Percentiles rank a stretch among this genome's conserved stretches.
Evolutionary conservation across 2,888 invertebrate species (phyloP).

Genomic region (Scaptomyza parva): DNA sequence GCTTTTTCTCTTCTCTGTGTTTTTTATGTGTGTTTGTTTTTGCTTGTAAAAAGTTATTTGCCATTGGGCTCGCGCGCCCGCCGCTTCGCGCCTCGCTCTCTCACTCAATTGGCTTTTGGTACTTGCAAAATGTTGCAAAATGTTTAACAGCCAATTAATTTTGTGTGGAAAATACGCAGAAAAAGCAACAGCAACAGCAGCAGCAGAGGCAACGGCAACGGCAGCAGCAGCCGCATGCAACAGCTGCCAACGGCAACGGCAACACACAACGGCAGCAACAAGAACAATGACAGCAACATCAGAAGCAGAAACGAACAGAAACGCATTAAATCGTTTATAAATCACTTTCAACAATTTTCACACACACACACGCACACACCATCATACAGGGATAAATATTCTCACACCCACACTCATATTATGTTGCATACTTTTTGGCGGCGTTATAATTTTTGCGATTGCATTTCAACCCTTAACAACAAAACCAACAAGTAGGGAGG

Average conservation of each 20-base stretch:
- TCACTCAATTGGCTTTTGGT: slow-evolving; percentile 50
- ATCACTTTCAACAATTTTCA: slow-evolving; percentile 50
- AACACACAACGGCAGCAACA: slow-evolving; percentile 9
- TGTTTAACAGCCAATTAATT: slow-evolving; percentile 66
- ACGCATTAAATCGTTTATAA: slow-evolving; percentile 56
- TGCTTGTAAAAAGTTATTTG: slow-evolving; percentile 36
- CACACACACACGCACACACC: slow-evolving; percentile 1
- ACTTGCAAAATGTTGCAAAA: slow-evolving; percentile 49
- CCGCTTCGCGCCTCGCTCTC: slow-evolving; percentile 10
- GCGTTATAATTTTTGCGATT: slow-evolving; percentile 40
- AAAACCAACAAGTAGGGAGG: too few species aligned
- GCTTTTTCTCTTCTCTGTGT: slow-evolving; percentile 7
- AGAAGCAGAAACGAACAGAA: slow-evolving; percentile 20
- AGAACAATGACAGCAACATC: slow-evolving; percentile 16
- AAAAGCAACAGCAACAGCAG: slow-evolving; percentile 10
- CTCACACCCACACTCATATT: neutral
- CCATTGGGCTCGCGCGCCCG: slow-evolving; percentile 9
- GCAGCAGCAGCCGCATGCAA: slow-evolving; percentile 19
- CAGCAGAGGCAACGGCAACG: slow-evolving; percentile 13
- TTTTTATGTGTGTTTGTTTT: slow-evolving; percentile 22
- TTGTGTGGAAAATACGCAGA: slow-evolving; percentile 35
- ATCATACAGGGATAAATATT: too few species aligned
- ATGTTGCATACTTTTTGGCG: slow-evolving; percentile 41
- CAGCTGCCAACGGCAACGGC: slow-evolving; percentile 23
- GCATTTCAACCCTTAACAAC: neutral